Evolutionary conservation across 2,888 invertebrate species (phyloP).

Genomic region (Sturmia bella): DNA sequence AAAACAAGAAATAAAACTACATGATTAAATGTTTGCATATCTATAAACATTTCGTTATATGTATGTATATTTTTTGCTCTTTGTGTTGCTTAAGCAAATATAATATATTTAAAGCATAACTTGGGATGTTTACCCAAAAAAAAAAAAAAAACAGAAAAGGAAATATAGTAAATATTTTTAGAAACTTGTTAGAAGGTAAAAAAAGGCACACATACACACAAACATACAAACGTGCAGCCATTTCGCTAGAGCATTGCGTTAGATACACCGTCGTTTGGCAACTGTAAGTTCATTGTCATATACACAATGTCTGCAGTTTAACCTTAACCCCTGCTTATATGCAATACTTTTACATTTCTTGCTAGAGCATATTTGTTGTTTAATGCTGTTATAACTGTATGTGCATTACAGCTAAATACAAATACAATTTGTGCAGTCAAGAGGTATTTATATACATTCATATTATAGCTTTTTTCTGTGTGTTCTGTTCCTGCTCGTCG

Average conservation of each 20-base stretch:
- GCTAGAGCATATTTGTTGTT: slow-evolving; percentile 25
- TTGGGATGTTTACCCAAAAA: slow-evolving; percentile 32
- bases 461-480: neutral
- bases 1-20: neutral
- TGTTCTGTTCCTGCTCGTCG: neutral
- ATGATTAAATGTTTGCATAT: slow-evolving; percentile 34
- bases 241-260: neutral
- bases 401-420: slow-evolving; percentile 43
- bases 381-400: slow-evolving; percentile 23
- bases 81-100: slow-evolving; percentile 39
- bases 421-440: slow-evolving; percentile 49
- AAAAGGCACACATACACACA: neutral
- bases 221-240: no score
- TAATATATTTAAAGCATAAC: slow-evolving; percentile 48
- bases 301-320: slow-evolving; percentile 44
- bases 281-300: slow-evolving; percentile 65
- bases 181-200: slow-evolving; percentile 12
- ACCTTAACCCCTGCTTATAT: slow-evolving; percentile 62
- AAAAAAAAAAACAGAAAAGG: neutral
- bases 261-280: slow-evolving; percentile 16
- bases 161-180: neutral
- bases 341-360: slow-evolving; percentile 28
- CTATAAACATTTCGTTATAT: neutral
- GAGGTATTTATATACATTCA: neutral
- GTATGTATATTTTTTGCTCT: neutral